Base-by-base conservation (phyloP, 2,888 invertebrate genomes). In the Teleiodes luculella region DNA sequence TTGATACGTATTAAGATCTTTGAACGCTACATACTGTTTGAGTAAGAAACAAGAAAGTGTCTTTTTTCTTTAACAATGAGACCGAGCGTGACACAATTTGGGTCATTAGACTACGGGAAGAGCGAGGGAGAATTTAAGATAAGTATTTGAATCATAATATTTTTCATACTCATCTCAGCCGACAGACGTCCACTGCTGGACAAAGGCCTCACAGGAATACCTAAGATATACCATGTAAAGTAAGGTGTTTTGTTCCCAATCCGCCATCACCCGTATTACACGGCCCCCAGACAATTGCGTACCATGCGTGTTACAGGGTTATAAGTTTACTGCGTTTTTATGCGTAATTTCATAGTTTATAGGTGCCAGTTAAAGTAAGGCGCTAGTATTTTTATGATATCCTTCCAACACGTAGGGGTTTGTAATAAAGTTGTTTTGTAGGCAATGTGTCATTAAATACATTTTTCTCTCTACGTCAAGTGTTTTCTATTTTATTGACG, bases 261-360 rank as follows among this genome's bases (percentile, higher is more conserved):
- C 20, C 13, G 11, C 13, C 43, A 43, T 43, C 20, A 13, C 18
- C 43, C 37, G 7, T 20, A 2, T 43, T 1, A 28, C 28, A 43
- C 24, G 43, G 10, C 13, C 47, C 53, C 10, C 18, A 46, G 46
- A 63, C 63, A 60, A 63, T 61, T 61, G 62, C 56, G 57, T 57
- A 57, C 64, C 66, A 63, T 68, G 69, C 68, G 66, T 68, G 67
- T 58, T 55, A 57, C 55, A 48, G 49, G 31, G 54, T 24, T 57
- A 57, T 58, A 57, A 43, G 54, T 53, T 54, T 45, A 55, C 57
- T 57, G 49, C 39, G 41, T 61, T 61, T 65, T 66, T 66, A 65
- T 63, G 60, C 57, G 62, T 63, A 64, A 63, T 59, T 58, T 55
- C 13, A 43, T 43, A 43, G 43, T 43, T 43, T 43, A 43, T 43